Conservation (phyloP, 1,140 invertebrate genomes). For the Phenacoccus solenopsis region DNA sequence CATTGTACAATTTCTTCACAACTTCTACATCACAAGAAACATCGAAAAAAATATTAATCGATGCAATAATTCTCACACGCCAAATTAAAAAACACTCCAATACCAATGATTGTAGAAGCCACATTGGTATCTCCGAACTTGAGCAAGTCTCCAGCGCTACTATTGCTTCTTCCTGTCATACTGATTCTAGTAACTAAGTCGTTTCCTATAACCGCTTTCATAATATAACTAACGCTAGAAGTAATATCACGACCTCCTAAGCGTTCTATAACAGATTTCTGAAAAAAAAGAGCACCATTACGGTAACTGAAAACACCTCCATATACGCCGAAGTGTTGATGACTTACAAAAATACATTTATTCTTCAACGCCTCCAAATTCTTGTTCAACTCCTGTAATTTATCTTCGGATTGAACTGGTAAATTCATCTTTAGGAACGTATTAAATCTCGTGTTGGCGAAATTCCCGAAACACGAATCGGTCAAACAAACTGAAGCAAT, state of each 20-base stretch:
- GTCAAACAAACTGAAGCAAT: not conserved
- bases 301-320: too few species aligned
- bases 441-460: not conserved
- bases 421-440: not conserved
- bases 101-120: not conserved
- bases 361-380: not conserved
- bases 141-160: not conserved
- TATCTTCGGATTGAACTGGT: not conserved
- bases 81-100: too few species aligned
- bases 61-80: too few species aligned
- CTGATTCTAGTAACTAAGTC: not conserved
- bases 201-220: not conserved
- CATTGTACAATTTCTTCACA: not conserved
- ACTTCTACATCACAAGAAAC: not conserved
- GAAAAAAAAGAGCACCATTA: not conserved
- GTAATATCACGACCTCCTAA: not conserved
- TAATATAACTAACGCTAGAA: not conserved
- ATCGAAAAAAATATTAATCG: not conserved
- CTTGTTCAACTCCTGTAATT: not conserved
- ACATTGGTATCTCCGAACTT: not conserved
- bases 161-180: not conserved
- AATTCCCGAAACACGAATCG: not conserved
- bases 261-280: not conserved
- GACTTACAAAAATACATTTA: not conserved
- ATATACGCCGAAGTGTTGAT: not conserved